Evolutionary conservation across 2,797 vertebrate species (phyloP).

Genomic region (Enteromius fasciolatus): DNA sequence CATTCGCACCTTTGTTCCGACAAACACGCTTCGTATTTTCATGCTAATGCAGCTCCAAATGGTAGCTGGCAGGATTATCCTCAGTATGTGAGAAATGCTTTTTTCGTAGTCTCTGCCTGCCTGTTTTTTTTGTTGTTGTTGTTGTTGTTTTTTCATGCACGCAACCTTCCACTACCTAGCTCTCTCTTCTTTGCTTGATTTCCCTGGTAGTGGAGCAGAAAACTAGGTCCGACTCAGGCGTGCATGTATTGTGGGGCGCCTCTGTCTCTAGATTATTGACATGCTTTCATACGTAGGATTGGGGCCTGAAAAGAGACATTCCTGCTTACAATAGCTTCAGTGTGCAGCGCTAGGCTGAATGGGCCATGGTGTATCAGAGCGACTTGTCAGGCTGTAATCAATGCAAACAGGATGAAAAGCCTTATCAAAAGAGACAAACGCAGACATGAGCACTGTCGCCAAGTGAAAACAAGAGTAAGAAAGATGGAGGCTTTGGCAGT

Average conservation of each 20-base stretch:
- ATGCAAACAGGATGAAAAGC: conserved; percentile 83
- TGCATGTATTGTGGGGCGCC: conserved; percentile 73
- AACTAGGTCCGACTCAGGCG: conserved; percentile 67
- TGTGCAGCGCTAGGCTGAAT: conserved; percentile 78
- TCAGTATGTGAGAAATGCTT: conserved; percentile 61
- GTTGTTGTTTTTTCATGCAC: conserved; percentile 46
- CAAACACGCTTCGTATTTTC: conserved; percentile 58
- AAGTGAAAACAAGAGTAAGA: conserved; percentile 61
- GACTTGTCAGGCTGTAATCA: conserved; percentile 82
- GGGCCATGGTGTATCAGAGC: conserved; percentile 75
- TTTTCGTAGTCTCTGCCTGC: conserved; percentile 52
- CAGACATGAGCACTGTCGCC: conserved; percentile 75
- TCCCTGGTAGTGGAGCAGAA: conserved; percentile 67
- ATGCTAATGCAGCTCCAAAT: conserved; percentile 61
- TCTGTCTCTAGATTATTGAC: conserved; percentile 81
- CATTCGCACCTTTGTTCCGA: conserved; percentile 56
- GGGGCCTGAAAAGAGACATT: conserved; percentile 85
- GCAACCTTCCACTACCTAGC: conserved; percentile 51
- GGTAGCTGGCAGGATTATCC: conserved; percentile 62
- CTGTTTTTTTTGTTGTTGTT: conserved; percentile 33
- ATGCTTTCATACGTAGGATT: conserved; percentile 79
- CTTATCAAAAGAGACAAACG: conserved; percentile 81
- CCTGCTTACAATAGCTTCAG: conserved; percentile 81
- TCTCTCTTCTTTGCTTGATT: conserved; percentile 60
- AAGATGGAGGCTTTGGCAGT: conserved; percentile 63